phyloP scores from a whole-genome alignment of 2,888 invertebrate species.

The Tachystola acroxantha region DNA sequence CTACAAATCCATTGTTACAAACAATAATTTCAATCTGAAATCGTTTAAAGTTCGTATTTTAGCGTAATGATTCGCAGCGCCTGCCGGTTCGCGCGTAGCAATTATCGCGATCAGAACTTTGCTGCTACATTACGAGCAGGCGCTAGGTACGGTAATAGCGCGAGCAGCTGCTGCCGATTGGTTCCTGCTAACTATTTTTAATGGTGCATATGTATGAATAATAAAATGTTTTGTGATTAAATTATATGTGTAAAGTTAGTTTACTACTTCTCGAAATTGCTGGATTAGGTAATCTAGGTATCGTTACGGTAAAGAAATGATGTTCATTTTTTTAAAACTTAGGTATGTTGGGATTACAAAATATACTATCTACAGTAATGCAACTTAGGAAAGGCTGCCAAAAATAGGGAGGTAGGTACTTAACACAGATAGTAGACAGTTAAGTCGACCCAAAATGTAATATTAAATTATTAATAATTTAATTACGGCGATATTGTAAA shows the following conservation, averaged over 20 bases:
- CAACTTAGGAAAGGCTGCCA: no score
- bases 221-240: slow-evolving; percentile 8
- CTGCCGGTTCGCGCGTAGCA: slow-evolving; percentile 25
- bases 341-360: no score
- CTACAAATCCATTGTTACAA: not conserved
- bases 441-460: no score
- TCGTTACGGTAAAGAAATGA: no score
- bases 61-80: slow-evolving; percentile 23
- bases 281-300: no score
- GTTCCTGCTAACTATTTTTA: slow-evolving; percentile 19
- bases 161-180: slow-evolving; percentile 34
- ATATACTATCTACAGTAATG: no score
- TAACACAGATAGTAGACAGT: no score
- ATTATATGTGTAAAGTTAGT: not conserved
- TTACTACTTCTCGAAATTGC: no score
- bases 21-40: not conserved
- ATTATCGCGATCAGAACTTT: slow-evolving; percentile 43
- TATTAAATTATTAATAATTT: no score
- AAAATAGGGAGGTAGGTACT: no score
- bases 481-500: no score
- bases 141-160: slow-evolving; percentile 21
- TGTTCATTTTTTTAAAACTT: no score
- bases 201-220: slow-evolving; percentile 13
- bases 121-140: slow-evolving; percentile 36
- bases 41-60: slow-evolving; percentile 3